These are phyloP conservation scores for Eclectus roratus DNA, from an alignment of 2,113 vertebrate genomes.

Conservation along the genomic window DNA sequence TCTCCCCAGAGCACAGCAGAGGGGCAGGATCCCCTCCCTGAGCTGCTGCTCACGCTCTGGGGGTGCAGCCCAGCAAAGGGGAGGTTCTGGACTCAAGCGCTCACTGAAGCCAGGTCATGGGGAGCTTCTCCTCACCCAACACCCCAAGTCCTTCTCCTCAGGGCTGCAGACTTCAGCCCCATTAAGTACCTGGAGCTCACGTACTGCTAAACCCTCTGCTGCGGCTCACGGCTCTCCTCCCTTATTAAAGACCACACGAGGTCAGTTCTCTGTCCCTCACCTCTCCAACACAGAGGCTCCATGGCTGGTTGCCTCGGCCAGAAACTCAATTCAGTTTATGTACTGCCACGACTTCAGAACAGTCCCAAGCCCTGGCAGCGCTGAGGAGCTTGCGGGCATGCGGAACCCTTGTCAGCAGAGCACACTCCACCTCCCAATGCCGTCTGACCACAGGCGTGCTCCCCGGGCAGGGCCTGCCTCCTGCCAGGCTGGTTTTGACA, in stretches of 20 bases:
- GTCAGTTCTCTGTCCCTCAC: not conserved
- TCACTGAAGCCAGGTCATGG: not conserved
- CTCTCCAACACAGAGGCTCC: not conserved
- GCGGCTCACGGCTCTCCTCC: not conserved
- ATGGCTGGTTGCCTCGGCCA: not conserved
- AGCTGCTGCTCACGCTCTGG: not conserved
- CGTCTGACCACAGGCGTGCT: fast-evolving
- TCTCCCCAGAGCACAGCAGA: no score
- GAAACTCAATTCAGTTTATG: not conserved
- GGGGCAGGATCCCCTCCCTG: no score
- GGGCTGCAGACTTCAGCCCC: not conserved
- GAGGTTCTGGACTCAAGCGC: not conserved
- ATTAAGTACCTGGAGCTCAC: not conserved
- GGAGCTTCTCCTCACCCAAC: not conserved
- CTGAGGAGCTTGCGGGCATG: not conserved
- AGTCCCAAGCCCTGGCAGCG: fast-evolving
- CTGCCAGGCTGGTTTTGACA: not conserved
- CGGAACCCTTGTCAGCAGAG: not conserved
- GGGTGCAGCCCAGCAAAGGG: no score
- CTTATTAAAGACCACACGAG: fast-evolving
- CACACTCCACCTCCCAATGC: not conserved
- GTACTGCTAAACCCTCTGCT: not conserved
- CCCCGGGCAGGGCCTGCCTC: not conserved
- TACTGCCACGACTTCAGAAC: not conserved
- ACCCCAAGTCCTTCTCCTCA: not conserved